phyloP scores from a whole-genome alignment of 2,113 vertebrate species.

The Zosterops japonicus region DNA sequence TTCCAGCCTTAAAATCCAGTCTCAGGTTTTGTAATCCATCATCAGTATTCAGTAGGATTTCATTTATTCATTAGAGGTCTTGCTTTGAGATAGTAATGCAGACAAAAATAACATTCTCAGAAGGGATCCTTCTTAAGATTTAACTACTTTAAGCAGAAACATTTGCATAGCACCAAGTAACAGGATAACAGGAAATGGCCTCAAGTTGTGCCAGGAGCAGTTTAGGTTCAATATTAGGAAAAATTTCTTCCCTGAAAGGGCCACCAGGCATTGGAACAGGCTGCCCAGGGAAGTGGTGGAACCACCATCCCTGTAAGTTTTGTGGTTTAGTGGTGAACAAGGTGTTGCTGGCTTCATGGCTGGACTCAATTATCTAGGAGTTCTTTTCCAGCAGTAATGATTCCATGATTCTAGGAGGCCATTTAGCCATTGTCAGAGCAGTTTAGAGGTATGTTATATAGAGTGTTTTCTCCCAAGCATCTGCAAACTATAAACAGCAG shows the following conservation, averaged over 20 bases:
- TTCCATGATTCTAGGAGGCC: background rate
- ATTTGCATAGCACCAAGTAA: background rate
- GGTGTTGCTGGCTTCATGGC: background rate
- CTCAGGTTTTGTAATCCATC: background rate
- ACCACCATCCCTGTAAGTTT: background rate
- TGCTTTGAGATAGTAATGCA: background rate
- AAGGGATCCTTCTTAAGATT: background rate
- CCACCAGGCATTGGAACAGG: background rate
- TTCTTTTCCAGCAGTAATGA: background rate
- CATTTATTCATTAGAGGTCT: background rate
- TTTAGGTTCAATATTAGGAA: background rate
- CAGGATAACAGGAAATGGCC: background rate
- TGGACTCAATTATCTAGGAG: background rate
- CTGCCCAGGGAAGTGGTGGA: background rate
- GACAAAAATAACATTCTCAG: background rate
- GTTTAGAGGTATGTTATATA: background rate
- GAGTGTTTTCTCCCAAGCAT: background rate
- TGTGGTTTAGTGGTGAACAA: background rate
- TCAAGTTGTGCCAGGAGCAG: background rate
- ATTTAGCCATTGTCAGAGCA: background rate
- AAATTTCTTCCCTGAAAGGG: background rate
- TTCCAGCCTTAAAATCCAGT: background rate
- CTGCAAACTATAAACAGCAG: background rate
- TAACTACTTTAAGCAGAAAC: background rate
- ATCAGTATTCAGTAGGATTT: background rate